Evolutionary conservation across 2,797 vertebrate species (phyloP).

Genomic region (Hippoglossus hippoglossus): DNA sequence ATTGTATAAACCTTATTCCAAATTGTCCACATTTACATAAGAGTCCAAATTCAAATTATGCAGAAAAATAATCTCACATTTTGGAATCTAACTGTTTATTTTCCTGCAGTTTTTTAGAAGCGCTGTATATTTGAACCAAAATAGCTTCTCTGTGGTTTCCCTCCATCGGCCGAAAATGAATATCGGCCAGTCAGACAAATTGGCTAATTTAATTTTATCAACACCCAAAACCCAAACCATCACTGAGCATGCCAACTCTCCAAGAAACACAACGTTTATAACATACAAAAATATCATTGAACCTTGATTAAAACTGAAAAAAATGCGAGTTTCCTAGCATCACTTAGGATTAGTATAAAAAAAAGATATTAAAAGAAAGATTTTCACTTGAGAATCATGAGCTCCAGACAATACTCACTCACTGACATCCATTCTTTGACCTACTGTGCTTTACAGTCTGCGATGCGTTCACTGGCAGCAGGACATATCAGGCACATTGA

Average conservation of each 20-base stretch:
- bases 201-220: constrained; percentile 17
- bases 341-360: neutral
- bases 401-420: constrained; percentile 36
- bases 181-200: neutral
- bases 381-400: neutral
- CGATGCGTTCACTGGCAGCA: constrained; percentile 43
- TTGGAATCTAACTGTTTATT: neutral
- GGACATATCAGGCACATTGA: constrained; percentile 73
- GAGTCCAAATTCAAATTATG: no score
- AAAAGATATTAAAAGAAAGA: neutral
- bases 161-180: constrained; percentile 7
- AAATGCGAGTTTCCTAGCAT: neutral
- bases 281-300: neutral
- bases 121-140: constrained; percentile 6
- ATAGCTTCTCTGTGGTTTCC: constrained; percentile 20
- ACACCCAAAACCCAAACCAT: constrained; percentile 1
- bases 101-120: neutral
- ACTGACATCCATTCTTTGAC: constrained; percentile 52
- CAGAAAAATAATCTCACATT: neutral
- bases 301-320: neutral
- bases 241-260: neutral
- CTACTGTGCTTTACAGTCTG: constrained; percentile 16
- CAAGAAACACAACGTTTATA: neutral
- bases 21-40: no score
- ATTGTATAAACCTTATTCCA: no score